Evolutionary conservation across 1,140 invertebrate genomes (phyloP).

Genomic region (Tachypleus tridentatus): DNA sequence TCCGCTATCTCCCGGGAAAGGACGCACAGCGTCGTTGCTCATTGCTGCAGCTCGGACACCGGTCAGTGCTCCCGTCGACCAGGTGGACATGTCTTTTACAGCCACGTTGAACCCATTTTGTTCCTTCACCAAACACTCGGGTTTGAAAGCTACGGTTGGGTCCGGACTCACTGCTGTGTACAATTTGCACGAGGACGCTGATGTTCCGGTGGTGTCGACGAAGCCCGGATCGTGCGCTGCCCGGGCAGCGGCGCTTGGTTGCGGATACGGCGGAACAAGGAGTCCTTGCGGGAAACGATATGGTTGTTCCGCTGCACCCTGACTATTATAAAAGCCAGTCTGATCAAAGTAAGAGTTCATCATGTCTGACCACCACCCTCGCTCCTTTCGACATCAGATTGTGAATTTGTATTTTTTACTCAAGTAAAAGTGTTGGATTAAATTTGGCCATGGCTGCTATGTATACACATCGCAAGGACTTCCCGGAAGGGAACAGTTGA

Average conservation of each 20-base stretch:
- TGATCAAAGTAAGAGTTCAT: slow-evolving; percentile 96
- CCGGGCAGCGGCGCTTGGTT: slow-evolving; percentile 62
- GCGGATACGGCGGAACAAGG: slow-evolving; percentile 42
- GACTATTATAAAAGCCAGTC: slow-evolving; percentile 67
- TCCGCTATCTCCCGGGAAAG: slow-evolving; percentile 31
- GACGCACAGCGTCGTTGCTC: slow-evolving; percentile 15
- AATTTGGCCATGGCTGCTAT: slow-evolving; percentile 28
- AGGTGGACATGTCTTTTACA: slow-evolving; percentile 35
- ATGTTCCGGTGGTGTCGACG: slow-evolving; percentile 41
- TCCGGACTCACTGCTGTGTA: slow-evolving; percentile 40
- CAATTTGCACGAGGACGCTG: slow-evolving; percentile 56
- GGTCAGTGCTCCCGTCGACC: slow-evolving; percentile 37
- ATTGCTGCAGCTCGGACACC: slow-evolving; percentile 34
- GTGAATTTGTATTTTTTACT: slow-evolving; percentile 30
- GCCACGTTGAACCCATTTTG: slow-evolving; percentile 25
- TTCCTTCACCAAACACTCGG: slow-evolving; percentile 23
- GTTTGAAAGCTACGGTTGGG: slow-evolving; percentile 20
- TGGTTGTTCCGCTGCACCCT: slow-evolving; percentile 44
- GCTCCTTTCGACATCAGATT: slow-evolving; percentile 25
- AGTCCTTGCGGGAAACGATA: slow-evolving; percentile 67
- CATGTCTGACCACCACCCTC: slow-evolving; percentile 30
- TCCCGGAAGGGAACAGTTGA: background rate
- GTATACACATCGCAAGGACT: slow-evolving; percentile 26
- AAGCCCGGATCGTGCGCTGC: slow-evolving; percentile 48
- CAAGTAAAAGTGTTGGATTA: slow-evolving; percentile 29